Evolutionary conservation across 1,140 invertebrate species (phyloP).

Genomic region (Thaumatotibia leucotreta): DNA sequence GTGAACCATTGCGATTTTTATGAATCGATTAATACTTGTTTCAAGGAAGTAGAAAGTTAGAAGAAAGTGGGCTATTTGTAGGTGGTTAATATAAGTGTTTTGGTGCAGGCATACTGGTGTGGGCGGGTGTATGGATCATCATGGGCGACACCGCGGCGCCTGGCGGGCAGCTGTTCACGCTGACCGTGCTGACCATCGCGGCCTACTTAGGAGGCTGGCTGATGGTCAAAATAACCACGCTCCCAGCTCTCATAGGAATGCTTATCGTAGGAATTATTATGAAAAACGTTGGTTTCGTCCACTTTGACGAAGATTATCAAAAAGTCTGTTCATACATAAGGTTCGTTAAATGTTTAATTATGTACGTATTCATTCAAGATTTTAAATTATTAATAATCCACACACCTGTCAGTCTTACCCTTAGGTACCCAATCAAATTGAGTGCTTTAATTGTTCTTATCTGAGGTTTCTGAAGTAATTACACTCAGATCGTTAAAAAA

Average conservation of each 20-base stretch:
- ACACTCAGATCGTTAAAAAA: no score
- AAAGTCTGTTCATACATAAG: conserved; percentile 81
- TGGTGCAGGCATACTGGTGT: conserved; percentile 80
- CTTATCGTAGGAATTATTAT: conserved; percentile 87
- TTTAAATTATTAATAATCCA: no score
- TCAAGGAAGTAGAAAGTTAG: background rate
- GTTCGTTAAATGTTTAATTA: conserved; percentile 55
- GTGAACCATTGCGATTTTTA: background rate
- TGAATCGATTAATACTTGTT: background rate
- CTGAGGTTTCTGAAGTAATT: no score
- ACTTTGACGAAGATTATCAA: conserved; percentile 80
- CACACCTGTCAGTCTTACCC: no score
- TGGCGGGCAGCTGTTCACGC: conserved; percentile 87
- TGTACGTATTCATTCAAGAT: no score
- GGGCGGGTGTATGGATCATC: conserved; percentile 85
- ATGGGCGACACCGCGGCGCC: conserved; percentile 85
- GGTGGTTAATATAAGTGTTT: conserved; percentile 1
- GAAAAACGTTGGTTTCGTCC: conserved; percentile 86
- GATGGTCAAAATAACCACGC: conserved; percentile 82
- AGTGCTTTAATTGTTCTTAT: no score
- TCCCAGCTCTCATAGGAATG: conserved; percentile 93
- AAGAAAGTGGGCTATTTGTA: background rate
- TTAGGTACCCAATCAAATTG: no score
- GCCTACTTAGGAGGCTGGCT: conserved; percentile 90
- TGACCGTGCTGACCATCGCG: conserved; percentile 85